Conservation (phyloP, 2,113 vertebrate species). For the Mesocricetus auratus region DNA sequence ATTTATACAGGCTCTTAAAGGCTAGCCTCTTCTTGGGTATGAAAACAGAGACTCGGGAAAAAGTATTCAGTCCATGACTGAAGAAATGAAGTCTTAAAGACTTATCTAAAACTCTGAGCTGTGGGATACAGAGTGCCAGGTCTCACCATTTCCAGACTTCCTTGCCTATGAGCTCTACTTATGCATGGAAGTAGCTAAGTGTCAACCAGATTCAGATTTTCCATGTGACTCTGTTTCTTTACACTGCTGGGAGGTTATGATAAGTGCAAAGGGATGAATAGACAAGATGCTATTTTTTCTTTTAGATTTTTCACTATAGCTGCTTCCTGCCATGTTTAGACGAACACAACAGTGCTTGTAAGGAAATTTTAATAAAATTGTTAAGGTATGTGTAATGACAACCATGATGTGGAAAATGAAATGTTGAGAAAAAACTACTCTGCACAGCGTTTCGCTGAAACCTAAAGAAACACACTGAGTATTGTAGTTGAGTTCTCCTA, state of each 20-base stretch:
- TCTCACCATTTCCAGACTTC: background rate
- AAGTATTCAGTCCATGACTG: background rate
- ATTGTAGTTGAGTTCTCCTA: background rate
- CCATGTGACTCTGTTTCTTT: background rate
- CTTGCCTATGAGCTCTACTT: background rate
- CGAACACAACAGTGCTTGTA: background rate
- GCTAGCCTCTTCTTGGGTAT: background rate
- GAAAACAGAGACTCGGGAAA: background rate
- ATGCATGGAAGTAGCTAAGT: background rate
- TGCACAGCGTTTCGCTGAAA: background rate
- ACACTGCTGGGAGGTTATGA: background rate
- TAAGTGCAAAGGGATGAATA: background rate
- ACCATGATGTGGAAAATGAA: background rate
- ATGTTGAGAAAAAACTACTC: background rate
- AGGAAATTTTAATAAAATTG: background rate
- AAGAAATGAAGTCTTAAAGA: background rate
- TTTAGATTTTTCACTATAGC: background rate
- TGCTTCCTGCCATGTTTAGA: background rate
- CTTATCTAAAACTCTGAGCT: background rate
- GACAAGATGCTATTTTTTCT: background rate
- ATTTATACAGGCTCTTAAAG: background rate
- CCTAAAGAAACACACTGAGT: background rate
- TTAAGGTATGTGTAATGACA: background rate
- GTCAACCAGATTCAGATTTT: background rate
- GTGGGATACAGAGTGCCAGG: background rate